A percentile compares a stretch with the other conserved stretches of the same genome.
Evolutionary conservation across 2,888 invertebrate genomes (phyloP).

Genomic region (Adelphocoris suturalis): DNA sequence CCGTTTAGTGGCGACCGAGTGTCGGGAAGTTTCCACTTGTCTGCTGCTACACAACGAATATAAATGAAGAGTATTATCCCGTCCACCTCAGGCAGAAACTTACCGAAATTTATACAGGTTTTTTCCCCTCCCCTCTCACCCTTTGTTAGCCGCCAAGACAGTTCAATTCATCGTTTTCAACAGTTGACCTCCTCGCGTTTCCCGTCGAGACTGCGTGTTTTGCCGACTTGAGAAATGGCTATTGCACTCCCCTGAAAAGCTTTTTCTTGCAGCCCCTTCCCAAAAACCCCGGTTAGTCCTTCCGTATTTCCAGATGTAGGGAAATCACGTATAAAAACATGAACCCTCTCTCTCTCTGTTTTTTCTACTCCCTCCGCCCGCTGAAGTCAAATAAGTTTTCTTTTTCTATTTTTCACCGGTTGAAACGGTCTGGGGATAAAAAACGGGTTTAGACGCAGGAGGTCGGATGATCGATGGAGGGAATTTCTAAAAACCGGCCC

Average conservation of each 20-base stretch:
- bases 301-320: conserved; percentile 25
- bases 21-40: neutral
- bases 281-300: conserved; percentile 9
- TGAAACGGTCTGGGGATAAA: conserved; percentile 36
- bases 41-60: neutral
- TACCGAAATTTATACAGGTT: conserved; percentile 1
- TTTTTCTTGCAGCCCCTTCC: conserved; percentile 18
- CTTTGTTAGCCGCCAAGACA: neutral
- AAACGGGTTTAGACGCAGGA: neutral
- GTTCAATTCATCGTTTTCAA: conserved; percentile 38
- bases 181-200: conserved; percentile 26
- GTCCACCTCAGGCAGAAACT: conserved; percentile 5
- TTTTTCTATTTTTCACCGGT: conserved; percentile 41
- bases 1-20: neutral
- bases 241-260: conserved; percentile 28
- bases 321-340: conserved; percentile 52
- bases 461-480: conserved; percentile 49
- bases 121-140: neutral
- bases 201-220: conserved; percentile 5
- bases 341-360: conserved; percentile 6
- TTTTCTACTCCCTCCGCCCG: neutral
- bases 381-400: conserved; percentile 40
- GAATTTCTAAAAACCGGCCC: conserved; percentile 35
- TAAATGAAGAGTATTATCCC: neutral
- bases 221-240: conserved; percentile 42